Conservation (phyloP, 2,888 invertebrate species). For the Drosophila maculinotata region DNA sequence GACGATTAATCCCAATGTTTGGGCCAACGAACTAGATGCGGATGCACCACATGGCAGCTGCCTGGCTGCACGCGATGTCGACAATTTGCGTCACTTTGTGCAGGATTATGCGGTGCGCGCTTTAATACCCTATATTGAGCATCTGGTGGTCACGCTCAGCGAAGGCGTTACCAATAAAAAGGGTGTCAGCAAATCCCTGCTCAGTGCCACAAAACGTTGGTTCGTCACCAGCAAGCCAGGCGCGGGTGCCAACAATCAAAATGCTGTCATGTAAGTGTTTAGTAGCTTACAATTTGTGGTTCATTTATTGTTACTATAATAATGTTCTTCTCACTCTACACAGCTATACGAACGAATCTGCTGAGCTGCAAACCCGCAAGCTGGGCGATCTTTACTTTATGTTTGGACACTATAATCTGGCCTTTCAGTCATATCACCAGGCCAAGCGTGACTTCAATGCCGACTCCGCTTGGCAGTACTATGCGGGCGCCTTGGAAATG, state of each 20-base stretch:
- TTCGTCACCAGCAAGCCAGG: slow-evolving; percentile 96
- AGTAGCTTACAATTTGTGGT: neutral
- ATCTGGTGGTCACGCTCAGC: slow-evolving; percentile 91
- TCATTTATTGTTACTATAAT: neutral
- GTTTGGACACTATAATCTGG: slow-evolving; percentile 96
- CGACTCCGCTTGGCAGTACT: slow-evolving; percentile 98
- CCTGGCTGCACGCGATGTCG: slow-evolving; percentile 93
- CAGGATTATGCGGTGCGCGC: slow-evolving; percentile 95
- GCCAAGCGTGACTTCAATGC: slow-evolving; percentile 99
- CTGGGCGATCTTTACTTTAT: slow-evolving; percentile 98
- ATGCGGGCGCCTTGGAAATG: slow-evolving; percentile 98
- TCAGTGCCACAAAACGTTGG: slow-evolving; percentile 98
- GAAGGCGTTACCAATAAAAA: slow-evolving; percentile 94
- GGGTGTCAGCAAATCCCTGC: slow-evolving; percentile 95
- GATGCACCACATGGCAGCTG: slow-evolving; percentile 89
- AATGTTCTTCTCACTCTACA: neutral
- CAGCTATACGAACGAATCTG: slow-evolving; percentile 93
- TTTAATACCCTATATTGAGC: slow-evolving; percentile 96
- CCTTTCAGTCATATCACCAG: slow-evolving; percentile 95
- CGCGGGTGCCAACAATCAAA: slow-evolving; percentile 88
- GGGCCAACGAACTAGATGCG: slow-evolving; percentile 86
- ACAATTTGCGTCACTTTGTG: slow-evolving; percentile 92
- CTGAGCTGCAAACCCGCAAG: slow-evolving; percentile 96
- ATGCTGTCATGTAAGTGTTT: slow-evolving; percentile 92
- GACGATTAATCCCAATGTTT: slow-evolving; percentile 86